Evolutionary conservation across 2,797 vertebrate genomes (phyloP), one percentile per base, ranked within the genome.

Genomic region (Myotis vivesi): DNA sequence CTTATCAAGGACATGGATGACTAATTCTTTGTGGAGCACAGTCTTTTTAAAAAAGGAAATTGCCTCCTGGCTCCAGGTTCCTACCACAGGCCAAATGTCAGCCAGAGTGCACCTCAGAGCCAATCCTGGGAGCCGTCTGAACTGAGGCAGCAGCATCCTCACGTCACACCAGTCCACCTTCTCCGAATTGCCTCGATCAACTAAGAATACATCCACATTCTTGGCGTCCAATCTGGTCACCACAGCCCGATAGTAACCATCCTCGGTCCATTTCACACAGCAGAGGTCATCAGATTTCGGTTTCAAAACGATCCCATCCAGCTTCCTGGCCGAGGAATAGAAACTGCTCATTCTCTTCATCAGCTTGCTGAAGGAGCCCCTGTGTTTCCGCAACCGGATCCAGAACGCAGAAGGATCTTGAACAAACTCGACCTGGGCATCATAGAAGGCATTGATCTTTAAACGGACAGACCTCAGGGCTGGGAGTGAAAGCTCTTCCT

Each of bases 331-430:
- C 1, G 98, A 97, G 38, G 98, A 98, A 89, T 99, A 99, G 57
- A 99, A 98, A 75, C 98, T 96, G 81, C 97, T 97, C 91, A 99
- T 98, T 10, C 80, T 88, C 51, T 98, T 97, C 97, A 98, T 98
- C 87, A 99, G 93, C 92, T 98, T 97, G 91, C 98, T 97, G 96
- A 99, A 98, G 46, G 99, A 98, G 4, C 87, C 93, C 2, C 92
- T 97, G 91, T 98, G 97, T 66, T 98, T 98, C 46, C 97, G 97
- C 8, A 99, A 98, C 94, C 99, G 98, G 94, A 99, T 98, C 99
- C 99, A 99, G 96, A 99, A 99, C 96, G 99, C 98, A 0, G 98
- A 99, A 0, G 99, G 99, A 89, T 97, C 98, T 83, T 25, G 97
- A 64, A 99, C 83, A 53, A 99, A 98, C 71, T 99, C 98, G 30